Conservation (phyloP, 2,888 invertebrate species). For the Ichneumoninae sp. region DNA sequence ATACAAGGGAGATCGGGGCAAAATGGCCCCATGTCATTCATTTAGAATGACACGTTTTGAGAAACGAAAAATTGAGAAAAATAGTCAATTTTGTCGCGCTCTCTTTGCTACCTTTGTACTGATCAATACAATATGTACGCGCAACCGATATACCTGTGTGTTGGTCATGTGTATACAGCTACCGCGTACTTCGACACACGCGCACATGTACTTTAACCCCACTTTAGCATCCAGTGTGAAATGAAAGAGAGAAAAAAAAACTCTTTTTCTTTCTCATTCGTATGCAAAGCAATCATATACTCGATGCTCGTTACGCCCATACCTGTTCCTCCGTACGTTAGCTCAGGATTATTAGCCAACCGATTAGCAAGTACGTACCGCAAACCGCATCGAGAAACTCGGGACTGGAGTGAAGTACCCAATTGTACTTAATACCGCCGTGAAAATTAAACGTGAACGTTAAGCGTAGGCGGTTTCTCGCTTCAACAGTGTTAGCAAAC, state of each 20-base stretch:
- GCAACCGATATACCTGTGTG: background rate
- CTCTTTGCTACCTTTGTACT: no score
- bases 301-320: constrained; percentile 25
- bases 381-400: constrained; percentile 35
- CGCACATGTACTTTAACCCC: background rate
- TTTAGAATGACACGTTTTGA: background rate
- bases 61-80: no score
- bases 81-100: no score
- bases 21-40: background rate
- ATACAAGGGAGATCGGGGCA: background rate
- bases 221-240: background rate
- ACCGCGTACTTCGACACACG: background rate
- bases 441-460: constrained; percentile 35
- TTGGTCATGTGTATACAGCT: background rate
- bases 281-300: constrained; percentile 37
- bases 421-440: constrained; percentile 43
- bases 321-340: background rate
- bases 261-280: constrained; percentile 20
- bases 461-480: constrained; percentile 33
- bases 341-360: constrained; percentile 39
- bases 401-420: constrained; percentile 12
- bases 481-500: background rate
- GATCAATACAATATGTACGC: no score
- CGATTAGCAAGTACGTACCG: constrained; percentile 14
- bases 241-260: background rate